phyloP scores from a whole-genome alignment of 2,888 invertebrate species.

The Prosopocoilus inquinatus region DNA sequence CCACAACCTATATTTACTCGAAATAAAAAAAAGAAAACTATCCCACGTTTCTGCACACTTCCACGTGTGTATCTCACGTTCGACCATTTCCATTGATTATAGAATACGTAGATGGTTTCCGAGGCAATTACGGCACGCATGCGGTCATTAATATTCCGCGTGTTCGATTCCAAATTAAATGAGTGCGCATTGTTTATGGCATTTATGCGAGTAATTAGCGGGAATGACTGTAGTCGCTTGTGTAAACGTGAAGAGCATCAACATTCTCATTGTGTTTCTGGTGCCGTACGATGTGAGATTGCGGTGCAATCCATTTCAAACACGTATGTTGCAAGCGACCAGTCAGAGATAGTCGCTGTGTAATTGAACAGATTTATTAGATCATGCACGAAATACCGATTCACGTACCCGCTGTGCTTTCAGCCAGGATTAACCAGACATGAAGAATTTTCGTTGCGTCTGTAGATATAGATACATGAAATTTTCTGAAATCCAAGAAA shows the following conservation, averaged over 20 bases:
- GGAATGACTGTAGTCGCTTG: neutral
- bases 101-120: neutral
- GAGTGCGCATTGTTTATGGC: neutral
- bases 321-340: slow-evolving; percentile 28
- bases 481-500: too few relatives aligned
- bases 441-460: too few relatives aligned
- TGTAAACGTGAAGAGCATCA: slow-evolving; percentile 1
- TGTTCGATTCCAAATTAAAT: neutral
- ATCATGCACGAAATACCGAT: slow-evolving; percentile 24
- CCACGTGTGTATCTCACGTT: neutral
- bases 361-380: slow-evolving; percentile 29
- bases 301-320: slow-evolving; percentile 30
- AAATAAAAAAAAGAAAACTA: slow-evolving; percentile 10
- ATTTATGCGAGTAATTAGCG: slow-evolving; percentile 1
- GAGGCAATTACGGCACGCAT: neutral
- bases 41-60: slow-evolving; percentile 10
- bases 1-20: neutral
- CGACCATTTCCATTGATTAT: slow-evolving; percentile 1
- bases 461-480: too few relatives aligned
- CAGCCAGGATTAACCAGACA: too few relatives aligned
- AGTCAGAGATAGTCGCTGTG: slow-evolving; percentile 21
- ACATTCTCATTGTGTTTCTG: slow-evolving; percentile 2
- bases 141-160: neutral
- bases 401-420: slow-evolving; percentile 14
- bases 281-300: slow-evolving; percentile 9